phyloP scores from a whole-genome alignment of 1,140 invertebrate species.

The Diachasma alloeum region DNA sequence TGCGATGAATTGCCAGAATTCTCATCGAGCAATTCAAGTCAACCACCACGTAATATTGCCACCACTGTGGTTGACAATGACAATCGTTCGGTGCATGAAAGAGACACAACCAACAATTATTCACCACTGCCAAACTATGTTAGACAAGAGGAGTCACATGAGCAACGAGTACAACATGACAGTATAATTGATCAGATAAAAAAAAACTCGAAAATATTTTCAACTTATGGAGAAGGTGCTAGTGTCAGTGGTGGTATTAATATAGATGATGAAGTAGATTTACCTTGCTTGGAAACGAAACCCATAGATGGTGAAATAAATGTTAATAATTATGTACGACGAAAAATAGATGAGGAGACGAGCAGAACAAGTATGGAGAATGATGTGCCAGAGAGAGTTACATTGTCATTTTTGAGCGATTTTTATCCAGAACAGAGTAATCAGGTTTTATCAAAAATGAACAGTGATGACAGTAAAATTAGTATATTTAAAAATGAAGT shows the following conservation, averaged over 20 bases:
- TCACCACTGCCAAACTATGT: neutral
- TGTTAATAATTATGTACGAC: conserved; percentile 9
- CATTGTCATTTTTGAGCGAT: conserved; percentile 22
- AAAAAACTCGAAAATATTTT: conserved; percentile 66
- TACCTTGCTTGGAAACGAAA: conserved; percentile 59
- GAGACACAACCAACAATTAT: neutral
- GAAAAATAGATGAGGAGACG: neutral
- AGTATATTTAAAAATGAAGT: neutral
- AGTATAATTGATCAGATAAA: conserved; percentile 57
- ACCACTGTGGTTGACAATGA: neutral
- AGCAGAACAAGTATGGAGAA: neutral
- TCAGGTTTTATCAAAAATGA: neutral
- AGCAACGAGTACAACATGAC: conserved; percentile 16
- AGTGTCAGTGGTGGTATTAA: conserved; percentile 24
- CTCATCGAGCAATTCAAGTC: neutral
- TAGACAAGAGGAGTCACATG: too few relatives aligned
- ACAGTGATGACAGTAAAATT: conserved; percentile 8
- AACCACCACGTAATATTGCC: too few relatives aligned
- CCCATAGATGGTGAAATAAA: conserved; percentile 40
- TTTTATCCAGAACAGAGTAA: conserved; percentile 23
- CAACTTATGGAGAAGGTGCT: conserved; percentile 53
- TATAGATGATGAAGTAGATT: conserved; percentile 59
- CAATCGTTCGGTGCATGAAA: neutral
- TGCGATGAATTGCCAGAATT: conserved; percentile 55
- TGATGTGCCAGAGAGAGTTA: neutral